Base-by-base conservation (phyloP, 2,888 invertebrate species). In the Asteroscopus sphinx region DNA sequence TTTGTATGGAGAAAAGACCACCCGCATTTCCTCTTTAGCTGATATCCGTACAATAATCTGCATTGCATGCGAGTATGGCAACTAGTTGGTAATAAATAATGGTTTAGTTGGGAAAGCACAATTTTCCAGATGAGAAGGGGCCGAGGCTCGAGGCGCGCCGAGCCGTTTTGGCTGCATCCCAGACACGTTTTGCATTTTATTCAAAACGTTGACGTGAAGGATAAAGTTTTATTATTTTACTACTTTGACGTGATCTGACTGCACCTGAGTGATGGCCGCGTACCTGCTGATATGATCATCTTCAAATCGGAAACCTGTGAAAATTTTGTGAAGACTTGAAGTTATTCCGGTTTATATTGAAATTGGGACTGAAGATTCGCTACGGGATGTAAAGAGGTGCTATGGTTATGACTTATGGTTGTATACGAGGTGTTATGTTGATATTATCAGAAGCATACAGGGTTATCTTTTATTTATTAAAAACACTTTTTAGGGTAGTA, bases 191-290 rank as follows among this genome's bases (percentile, higher is more conserved):
- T 87, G 89, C 91, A 92, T 93, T 93, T 93, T 91, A 93, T 93
- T 93, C 93, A 93, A 91, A 93, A 91, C 88, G 93, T 89, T 91
- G 92, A 92, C 90, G 88, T 88, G 87, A 84, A 91, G 91, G 89
- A 92, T 92, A 89, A 89, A 92, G 88, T 93, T 92, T 90, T 93
- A 93, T 93, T 93, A 92, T 93, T 93, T 93, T 93, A 93, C 89
- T 90, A 91, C 90, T 86, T 83, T 83, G 76, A 91, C 93, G 93
- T 93, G 93, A 89, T 85, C 83, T 68, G 93, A 87, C 86, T 93
- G 80, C 85, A 88, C 85, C 85, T 85, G 86, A 81, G 77, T 69
- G 76, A 73, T 49, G 68, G 56, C 28, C 30, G 44, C 45, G 45
- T 64, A 68, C 68, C 75, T 62, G 65, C 75, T 62, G 61, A 71